phyloP scores from a whole-genome alignment of 2,888 invertebrate genomes.

The Aplocera efformata region DNA sequence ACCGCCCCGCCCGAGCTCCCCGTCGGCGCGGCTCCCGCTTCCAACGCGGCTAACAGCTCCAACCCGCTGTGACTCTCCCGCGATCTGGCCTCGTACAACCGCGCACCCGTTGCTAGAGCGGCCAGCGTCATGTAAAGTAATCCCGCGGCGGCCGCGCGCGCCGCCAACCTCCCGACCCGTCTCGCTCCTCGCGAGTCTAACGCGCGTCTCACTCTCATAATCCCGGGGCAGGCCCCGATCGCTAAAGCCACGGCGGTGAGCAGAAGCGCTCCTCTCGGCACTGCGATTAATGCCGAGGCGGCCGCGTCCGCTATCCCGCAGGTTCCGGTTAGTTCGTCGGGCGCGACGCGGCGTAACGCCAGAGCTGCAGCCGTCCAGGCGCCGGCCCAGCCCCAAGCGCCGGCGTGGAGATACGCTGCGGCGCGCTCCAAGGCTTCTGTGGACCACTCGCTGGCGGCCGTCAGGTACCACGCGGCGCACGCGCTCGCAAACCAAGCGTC shows the following conservation, averaged over 20 bases:
- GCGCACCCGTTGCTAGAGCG: slow-evolving; percentile 85
- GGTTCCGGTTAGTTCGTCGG: slow-evolving; percentile 89
- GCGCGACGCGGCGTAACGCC: slow-evolving; percentile 88
- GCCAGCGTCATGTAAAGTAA: slow-evolving; percentile 88
- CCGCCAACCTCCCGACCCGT: slow-evolving; percentile 85
- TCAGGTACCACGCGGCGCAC: slow-evolving; percentile 93
- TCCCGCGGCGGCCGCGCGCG: slow-evolving; percentile 89
- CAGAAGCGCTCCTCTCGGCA: slow-evolving; percentile 83
- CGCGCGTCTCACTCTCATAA: slow-evolving; percentile 86
- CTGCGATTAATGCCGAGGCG: slow-evolving; percentile 81
- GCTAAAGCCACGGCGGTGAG: slow-evolving; percentile 86
- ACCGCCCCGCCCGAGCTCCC: slow-evolving; percentile 63
- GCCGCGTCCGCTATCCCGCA: slow-evolving; percentile 85
- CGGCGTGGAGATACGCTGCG: slow-evolving; percentile 91
- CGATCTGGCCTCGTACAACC: slow-evolving; percentile 39
- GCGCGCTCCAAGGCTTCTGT: slow-evolving; percentile 94
- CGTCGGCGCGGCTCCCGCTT: slow-evolving; percentile 71
- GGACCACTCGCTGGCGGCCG: slow-evolving; percentile 95
- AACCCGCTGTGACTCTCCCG: slow-evolving; percentile 3
- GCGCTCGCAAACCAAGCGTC: slow-evolving; percentile 94
- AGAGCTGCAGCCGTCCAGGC: slow-evolving; percentile 91
- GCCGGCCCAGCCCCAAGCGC: slow-evolving; percentile 93
- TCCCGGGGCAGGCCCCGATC: slow-evolving; percentile 86
- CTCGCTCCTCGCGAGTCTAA: slow-evolving; percentile 81
- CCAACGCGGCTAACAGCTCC: slow-evolving; percentile 74